Base-by-base conservation (phyloP, 2,888 invertebrate genomes). In the Troides aeacus region DNA sequence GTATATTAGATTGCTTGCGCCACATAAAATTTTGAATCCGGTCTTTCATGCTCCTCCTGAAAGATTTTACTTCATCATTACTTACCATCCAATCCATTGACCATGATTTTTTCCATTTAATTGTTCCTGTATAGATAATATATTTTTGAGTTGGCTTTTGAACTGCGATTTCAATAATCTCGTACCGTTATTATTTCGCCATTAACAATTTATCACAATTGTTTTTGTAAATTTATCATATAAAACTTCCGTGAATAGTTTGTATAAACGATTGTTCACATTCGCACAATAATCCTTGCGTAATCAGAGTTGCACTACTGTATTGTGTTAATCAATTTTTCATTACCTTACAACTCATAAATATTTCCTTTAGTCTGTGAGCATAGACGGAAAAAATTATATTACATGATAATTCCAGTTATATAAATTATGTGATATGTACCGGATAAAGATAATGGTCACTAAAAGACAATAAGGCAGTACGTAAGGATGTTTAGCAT, bases 51-150 rank as follows among this genome's bases (percentile, higher is more conserved):
- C 56, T 50, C n/a, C 21, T 46, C 8, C 24, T 58, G n/a, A 63
- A 68, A 65, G 56, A 66, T 56, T 59, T 70, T 59, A 46, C 50
- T 60, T 46, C 36, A 63, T 62, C 36, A 62, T 53, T 5, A 53
- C 18, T 4, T 15, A 4, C 46, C 12, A 15, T 15, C 2, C 15
- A 46, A 15, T 46, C 42, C 42, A 42, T 12, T 46, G 46, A 3
- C 1, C 15, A 46, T 46, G 12, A 46, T 46, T 46, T 46, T 46
- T 46, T 15, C 15, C 15, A 15, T 46, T 46, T 53, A n/a, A 53
- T 53, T 53, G 18, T 53, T 53, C 53, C 53, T 53, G 18, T 53
- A n/a, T n/a, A 53, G 53, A 53, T 53, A 53, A n/a, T n/a, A 18
- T 5, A 50, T 17, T 17, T 4, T 50, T 50, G 50, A 18, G 17